Base-by-base conservation (phyloP, 2,797 vertebrate species). In the Cynopterus sphinx region DNA sequence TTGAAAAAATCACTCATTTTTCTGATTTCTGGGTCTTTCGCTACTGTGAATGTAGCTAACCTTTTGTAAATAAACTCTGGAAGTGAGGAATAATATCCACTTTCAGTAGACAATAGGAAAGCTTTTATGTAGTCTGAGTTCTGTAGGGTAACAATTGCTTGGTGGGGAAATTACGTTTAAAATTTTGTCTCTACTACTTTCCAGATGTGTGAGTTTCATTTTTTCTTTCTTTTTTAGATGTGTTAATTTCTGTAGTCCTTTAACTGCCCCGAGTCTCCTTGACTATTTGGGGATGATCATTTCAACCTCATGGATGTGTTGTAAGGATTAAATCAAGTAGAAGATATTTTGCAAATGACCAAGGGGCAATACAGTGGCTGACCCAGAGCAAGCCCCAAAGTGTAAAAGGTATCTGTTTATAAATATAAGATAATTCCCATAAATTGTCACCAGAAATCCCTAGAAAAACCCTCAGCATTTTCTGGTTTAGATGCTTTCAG, bases 41-140 rank as follows among this genome's bases (percentile, higher is more conserved):
- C 39, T 82, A 28, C 49, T 90, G 57, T 77, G 39, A 93, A 70
- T 91, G 6, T 68, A 77, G 28, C 59, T 95, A n/a, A 73, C 12
- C 55, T 97, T 93, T 93, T 77, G 82, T 12, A 85, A 85, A 21
- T 91, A 67, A 83, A 49, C 41, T 57, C 87, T 10, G 65, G 57
- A 92, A 51, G 41, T 63, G 9, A 70, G 26, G 71, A 78, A 12
- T 83, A 82, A 36, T 85, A 55, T 39, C 53, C 31, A 21, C 2
- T 87, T 26, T 70, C 85, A 21, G 41, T 57, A 92, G 90, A 55
- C 49, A 78, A 10, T 33, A 85, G 57, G 33, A 95, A 96, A 65
- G 43, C 13, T 86, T 41, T 63, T 77, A 36, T 31, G 43, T 90
- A 22, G 17, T 86, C 93, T 53, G 19, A 77, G 26, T 75, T 96